Evolutionary conservation across 2,888 invertebrate species (phyloP), one percentile per base, ranked within the genome.

Genomic region (Aphidoletes aphidimyza): DNA sequence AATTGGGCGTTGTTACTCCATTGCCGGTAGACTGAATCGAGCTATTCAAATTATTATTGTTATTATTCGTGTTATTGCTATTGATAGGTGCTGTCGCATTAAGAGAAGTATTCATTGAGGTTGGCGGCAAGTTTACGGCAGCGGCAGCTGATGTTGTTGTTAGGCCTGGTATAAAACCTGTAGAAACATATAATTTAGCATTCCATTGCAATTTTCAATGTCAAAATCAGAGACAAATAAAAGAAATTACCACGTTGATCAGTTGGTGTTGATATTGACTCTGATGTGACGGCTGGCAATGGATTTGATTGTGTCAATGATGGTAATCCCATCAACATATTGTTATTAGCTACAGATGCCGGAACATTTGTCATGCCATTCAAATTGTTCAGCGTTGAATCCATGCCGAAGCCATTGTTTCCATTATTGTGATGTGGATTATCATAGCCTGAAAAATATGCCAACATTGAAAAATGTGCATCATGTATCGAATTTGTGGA

Each of bases 61-160:
- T 81, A n/a, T 36, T 37, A 81, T 37, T 78, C 6, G 34, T 34
- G 14, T 36, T 34, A 37, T 37, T 36, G 37, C 81, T 81, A 30
- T 81, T 81, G 81, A 81, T 37, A 5, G 81, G 81, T 22, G 81
- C 37, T 37, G n/a, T 37, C 11, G 81, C 37, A n/a, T 37, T 81
- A 1, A 81, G 9, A n/a, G 81, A 81, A 37, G 1, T 26, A 45
- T 42, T 83, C 14, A 42, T 26, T 83, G 42, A 90, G 91, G 87
- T 88, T 90, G 86, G 85, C 89, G 87, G 86, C 87, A 87, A 87
- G 89, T 86, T 88, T 88, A 85, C 88, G 88, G 87, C n/a, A n/a
- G n/a, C n/a, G n/a, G n/a, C n/a, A n/a, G n/a, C n/a, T n/a, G n/a
- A 87, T 88, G 85, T 86, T 83, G 86, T 86, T 87, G 84, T 86